Evolutionary conservation across 1,140 invertebrate genomes (phyloP).

Genomic region (Drosophila varians): DNA sequence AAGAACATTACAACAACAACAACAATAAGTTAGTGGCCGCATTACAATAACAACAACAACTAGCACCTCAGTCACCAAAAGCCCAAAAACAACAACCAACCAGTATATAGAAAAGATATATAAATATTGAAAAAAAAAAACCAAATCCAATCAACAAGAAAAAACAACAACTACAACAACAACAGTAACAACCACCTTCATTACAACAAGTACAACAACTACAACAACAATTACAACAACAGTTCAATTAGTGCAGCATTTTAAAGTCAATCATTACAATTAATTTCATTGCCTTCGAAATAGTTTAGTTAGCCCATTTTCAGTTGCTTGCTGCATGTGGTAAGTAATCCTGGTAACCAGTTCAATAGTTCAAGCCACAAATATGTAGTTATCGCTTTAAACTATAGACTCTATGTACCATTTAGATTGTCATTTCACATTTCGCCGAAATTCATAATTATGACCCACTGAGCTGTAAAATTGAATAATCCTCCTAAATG

Average conservation of each 20-base stretch:
- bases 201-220: constrained; percentile 49
- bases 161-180: constrained; percentile 41
- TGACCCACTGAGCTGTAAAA: constrained; percentile 35
- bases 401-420: not conserved
- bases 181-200: constrained; percentile 36
- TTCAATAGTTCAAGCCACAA: constrained; percentile 14
- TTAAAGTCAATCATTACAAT: constrained; percentile 17
- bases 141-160: constrained; percentile 50
- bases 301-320: constrained; percentile 43
- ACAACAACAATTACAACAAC: constrained; percentile 41
- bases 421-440: not conserved
- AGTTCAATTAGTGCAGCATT: constrained; percentile 19
- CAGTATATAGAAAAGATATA: constrained; percentile 9
- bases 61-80: constrained; percentile 53
- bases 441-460: constrained; percentile 26
- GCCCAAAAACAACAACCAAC: constrained; percentile 1
- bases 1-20: constrained; percentile 56
- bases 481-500: constrained; percentile 46
- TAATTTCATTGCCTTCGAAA: constrained; percentile 19
- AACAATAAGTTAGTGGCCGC: constrained; percentile 42
- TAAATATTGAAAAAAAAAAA: constrained; percentile 8
- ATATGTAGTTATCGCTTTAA: not conserved
- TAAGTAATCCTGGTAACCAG: constrained; percentile 57
- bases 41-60: constrained; percentile 46
- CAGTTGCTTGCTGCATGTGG: constrained; percentile 61